Evolutionary conservation across 2,888 invertebrate genomes (phyloP).

Genomic region (Brachypalpus laphriformis): DNA sequence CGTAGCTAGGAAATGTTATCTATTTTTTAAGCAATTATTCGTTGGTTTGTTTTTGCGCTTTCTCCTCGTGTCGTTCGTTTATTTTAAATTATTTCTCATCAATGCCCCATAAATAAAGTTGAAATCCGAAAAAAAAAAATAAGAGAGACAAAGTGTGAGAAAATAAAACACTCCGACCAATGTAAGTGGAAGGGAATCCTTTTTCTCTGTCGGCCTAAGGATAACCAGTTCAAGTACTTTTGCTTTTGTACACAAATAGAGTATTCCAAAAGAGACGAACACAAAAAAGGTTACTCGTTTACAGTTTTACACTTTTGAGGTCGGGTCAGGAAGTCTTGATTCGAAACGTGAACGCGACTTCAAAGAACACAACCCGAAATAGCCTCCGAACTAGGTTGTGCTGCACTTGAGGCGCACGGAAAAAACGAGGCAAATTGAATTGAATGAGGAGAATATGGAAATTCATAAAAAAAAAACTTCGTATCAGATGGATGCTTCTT

Average conservation of each 20-base stretch:
- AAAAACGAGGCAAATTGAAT: conserved; percentile 25
- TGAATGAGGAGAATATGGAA: conserved; percentile 44
- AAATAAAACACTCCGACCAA: neutral
- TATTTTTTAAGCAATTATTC: conserved; percentile 38
- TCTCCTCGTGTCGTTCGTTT: conserved; percentile 13
- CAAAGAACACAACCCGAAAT: conserved; percentile 1
- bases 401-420: conserved; percentile 37
- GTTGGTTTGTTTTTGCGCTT: conserved; percentile 12
- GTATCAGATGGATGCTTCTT: neutral
- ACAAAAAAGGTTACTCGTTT: conserved; percentile 42
- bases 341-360: conserved; percentile 9
- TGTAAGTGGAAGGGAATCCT: neutral
- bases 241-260: too few relatives aligned
- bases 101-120: conserved; percentile 38
- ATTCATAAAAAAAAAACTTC: neutral
- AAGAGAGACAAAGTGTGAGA: neutral
- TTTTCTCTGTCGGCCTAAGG: neutral
- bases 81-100: conserved; percentile 49
- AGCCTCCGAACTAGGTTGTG: conserved; percentile 44
- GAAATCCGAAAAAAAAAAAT: neutral
- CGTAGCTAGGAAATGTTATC: conserved; percentile 1
- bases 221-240: conserved; percentile 59
- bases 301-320: conserved; percentile 41
- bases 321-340: conserved; percentile 46
- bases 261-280: conserved; percentile 1